A percentile compares a stretch with the other conserved stretches of the same genome.
phyloP scores from a whole-genome alignment of 2,797 vertebrate genomes.

The Lindbergichthys nudifrons region DNA sequence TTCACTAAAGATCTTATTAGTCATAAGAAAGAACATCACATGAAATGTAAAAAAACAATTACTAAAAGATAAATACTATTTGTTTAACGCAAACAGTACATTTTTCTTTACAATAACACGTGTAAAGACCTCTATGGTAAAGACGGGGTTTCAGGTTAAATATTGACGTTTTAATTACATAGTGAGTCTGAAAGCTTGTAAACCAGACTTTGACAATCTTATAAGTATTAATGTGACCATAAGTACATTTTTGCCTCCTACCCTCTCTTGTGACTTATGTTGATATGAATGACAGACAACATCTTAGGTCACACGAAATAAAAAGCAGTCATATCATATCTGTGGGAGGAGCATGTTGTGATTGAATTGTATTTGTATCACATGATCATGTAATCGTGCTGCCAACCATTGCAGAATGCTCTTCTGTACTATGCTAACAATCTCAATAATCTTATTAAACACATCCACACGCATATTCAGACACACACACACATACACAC shows the following conservation, averaged over 20 bases:
- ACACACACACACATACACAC: conserved; percentile 55
- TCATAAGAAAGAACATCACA: not conserved
- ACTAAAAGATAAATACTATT: not conserved
- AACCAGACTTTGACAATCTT: conserved; percentile 3
- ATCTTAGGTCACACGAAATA: conserved; percentile 13
- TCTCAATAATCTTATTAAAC: conserved; percentile 78
- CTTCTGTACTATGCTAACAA: conserved; percentile 65
- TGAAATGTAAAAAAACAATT: not conserved
- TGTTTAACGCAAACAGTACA: no score
- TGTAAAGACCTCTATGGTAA: no score
- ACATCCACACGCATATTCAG: conserved; percentile 29
- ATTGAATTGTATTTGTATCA: conserved; percentile 40
- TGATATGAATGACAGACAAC: conserved; percentile 8
- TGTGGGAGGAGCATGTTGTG: conserved; percentile 37
- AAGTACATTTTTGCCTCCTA: not conserved
- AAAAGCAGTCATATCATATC: conserved; percentile 29
- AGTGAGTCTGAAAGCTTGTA: not conserved
- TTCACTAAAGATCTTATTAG: not conserved
- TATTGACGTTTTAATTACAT: conserved; percentile 20
- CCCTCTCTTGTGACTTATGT: not conserved
- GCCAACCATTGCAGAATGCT: conserved; percentile 48
- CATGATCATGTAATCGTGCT: conserved; percentile 58
- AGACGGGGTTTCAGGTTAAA: not conserved
- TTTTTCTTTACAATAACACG: no score
- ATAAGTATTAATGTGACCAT: not conserved